Conservation (phyloP, 1,140 invertebrate species). For the Littorina saxatilis region DNA sequence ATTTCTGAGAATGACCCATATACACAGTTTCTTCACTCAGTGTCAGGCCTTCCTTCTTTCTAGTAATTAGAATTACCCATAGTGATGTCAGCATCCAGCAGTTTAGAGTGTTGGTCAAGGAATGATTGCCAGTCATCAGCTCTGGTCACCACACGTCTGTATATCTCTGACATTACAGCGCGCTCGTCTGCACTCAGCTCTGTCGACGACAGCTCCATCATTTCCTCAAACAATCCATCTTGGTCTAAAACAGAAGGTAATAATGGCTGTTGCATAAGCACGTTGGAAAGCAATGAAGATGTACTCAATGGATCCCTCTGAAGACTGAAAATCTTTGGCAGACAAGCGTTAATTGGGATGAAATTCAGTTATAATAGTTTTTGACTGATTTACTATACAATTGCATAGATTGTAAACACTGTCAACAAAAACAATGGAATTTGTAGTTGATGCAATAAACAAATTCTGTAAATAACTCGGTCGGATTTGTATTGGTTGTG, state of each 20-base stretch:
- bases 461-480: no score
- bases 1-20: neutral
- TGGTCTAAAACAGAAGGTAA: neutral
- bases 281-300: no score
- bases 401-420: no score
- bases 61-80: neutral
- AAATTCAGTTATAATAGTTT: no score
- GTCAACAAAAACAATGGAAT: no score
- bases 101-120: neutral
- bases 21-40: neutral
- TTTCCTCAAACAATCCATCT: neutral
- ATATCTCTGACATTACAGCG: neutral
- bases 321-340: no score
- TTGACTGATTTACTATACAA: no score
- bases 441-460: no score
- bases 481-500: no score
- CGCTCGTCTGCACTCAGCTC: neutral
- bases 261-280: no score
- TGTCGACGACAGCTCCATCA: neutral
- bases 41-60: neutral
- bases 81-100: neutral
- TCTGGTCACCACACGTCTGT: neutral
- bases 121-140: neutral
- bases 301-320: no score
- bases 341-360: no score